A percentile compares a stretch with the other conserved stretches of the same genome.
Evolutionary conservation across 2,113 vertebrate species (phyloP).

Genomic region (Cathartes aura): DNA sequence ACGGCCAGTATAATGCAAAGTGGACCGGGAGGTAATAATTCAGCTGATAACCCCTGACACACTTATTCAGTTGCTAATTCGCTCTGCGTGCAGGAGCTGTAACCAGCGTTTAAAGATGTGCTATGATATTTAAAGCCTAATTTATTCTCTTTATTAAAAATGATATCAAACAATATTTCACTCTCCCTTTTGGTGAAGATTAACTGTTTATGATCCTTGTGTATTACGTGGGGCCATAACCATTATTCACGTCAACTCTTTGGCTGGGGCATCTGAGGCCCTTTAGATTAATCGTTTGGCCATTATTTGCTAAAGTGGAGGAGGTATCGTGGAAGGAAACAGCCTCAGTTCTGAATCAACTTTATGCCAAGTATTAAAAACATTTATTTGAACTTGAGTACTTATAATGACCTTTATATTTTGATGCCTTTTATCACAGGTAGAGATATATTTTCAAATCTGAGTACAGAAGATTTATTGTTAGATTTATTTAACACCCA

Average conservation of each 20-base stretch:
- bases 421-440: neutral
- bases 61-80: conserved; percentile 42
- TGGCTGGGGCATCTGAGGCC: neutral
- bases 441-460: neutral
- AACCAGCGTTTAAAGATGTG: conserved; percentile 34
- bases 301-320: neutral
- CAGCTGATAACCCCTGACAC: conserved; percentile 69
- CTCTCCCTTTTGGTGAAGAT: conserved; percentile 61
- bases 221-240: neutral
- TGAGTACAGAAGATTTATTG: too few relatives aligned
- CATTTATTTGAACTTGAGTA: neutral
- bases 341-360: neutral
- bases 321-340: neutral
- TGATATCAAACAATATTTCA: conserved; percentile 59
- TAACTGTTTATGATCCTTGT: conserved; percentile 53
- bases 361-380: neutral
- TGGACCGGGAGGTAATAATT: conserved; percentile 66
- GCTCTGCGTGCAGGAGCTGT: neutral
- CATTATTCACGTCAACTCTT: neutral
- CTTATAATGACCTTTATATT: neutral
- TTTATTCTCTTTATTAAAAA: conserved; percentile 73
- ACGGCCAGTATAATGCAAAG: conserved; percentile 5
- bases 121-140: conserved; percentile 57
- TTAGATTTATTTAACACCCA: neutral
- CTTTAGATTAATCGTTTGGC: neutral